Conservation (phyloP, 2,888 invertebrate species). For the Mesorhabditis spiculigera region DNA sequence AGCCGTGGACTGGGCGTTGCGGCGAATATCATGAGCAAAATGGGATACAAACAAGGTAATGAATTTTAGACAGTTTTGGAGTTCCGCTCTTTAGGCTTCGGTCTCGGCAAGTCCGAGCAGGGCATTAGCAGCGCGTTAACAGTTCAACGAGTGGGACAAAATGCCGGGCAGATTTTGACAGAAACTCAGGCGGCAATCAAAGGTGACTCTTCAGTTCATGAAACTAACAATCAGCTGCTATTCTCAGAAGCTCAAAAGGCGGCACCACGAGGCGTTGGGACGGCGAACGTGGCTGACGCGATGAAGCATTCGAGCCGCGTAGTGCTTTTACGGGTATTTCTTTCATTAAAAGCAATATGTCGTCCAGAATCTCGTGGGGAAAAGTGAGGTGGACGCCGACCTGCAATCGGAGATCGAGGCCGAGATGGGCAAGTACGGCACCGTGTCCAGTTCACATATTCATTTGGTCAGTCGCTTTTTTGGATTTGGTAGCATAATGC, state of each 20-base stretch:
- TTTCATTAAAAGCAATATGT: slow-evolving; percentile 37
- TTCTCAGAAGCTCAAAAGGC: not conserved
- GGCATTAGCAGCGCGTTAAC: slow-evolving; percentile 83
- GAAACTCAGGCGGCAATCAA: slow-evolving; percentile 68
- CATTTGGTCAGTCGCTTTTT: slow-evolving; percentile 68
- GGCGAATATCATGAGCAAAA: slow-evolving; percentile 98
- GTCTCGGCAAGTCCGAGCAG: slow-evolving; percentile 27
- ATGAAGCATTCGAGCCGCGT: slow-evolving; percentile 95
- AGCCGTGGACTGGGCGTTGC: slow-evolving; percentile 72
- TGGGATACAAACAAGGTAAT: slow-evolving; percentile 96
- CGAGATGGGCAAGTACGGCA: slow-evolving; percentile 96
- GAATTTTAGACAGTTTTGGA: slow-evolving; percentile 66
- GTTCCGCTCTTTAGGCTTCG: not conserved
- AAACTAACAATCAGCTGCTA: not conserved
- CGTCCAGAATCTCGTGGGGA: slow-evolving; percentile 91
- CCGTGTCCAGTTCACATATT: slow-evolving; percentile 85
- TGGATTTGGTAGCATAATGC: not conserved
- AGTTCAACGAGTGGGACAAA: slow-evolving; percentile 70
- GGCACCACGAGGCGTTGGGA: slow-evolving; percentile 9
- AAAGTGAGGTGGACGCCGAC: slow-evolving; percentile 82
- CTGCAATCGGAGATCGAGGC: slow-evolving; percentile 96
- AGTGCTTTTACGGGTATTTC: slow-evolving; percentile 71
- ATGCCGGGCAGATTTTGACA: slow-evolving; percentile 63
- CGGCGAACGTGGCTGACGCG: slow-evolving; percentile 71
- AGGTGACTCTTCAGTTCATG: not conserved